Base-by-base conservation (phyloP, 2,797 vertebrate species). In the Gymnothorax reevesii region DNA sequence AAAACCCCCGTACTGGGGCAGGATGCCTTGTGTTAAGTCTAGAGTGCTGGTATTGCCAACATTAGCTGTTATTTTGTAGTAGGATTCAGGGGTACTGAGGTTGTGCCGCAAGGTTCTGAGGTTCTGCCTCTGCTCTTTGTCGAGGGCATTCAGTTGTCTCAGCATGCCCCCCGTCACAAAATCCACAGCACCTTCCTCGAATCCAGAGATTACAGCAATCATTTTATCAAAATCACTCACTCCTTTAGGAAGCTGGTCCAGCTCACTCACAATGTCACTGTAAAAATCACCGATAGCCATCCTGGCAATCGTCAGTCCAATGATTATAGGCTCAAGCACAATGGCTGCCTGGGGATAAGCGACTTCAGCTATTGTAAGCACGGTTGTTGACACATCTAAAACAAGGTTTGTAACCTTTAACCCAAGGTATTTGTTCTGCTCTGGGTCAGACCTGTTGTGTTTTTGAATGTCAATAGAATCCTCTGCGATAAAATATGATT, bases 251-350 rank as follows among this genome's bases (percentile, higher is more conserved):
- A 87, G 83, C 75, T 71, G 49, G 84, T 87, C 83, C 25, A 87
- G 33, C 59, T 87, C 87, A 75, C 59, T 84, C 20, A 84, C 59
- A 66, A 84, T 62, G 54, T 84, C 42, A 52, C 83, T 66, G 60
- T 84, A 87, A 84, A 87, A 87, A 66, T 87, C 83, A 85, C 87
- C 77, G 12, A 87, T 17, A 10, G 87, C 20, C 87, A 87, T 87
- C 20, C 87, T 84, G 15, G 60, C 87, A 42, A 87, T 82, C 2
- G 83, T 85, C 59, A 85, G 27, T 5, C 87, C 87, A 85, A 87
- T 87, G 52, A 87, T 71, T 55, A 87, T 87, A 25, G 87, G 87
- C 60, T 87, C 83, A 60, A 87, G 87, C 10, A 87, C 66, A 27
- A 85, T 5, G n/a, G 87, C 87, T 55, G 87, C 87, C 17, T 25